Base-by-base conservation (phyloP, 2,113 vertebrate genomes). In the Nothocercus nigrocapillus region DNA sequence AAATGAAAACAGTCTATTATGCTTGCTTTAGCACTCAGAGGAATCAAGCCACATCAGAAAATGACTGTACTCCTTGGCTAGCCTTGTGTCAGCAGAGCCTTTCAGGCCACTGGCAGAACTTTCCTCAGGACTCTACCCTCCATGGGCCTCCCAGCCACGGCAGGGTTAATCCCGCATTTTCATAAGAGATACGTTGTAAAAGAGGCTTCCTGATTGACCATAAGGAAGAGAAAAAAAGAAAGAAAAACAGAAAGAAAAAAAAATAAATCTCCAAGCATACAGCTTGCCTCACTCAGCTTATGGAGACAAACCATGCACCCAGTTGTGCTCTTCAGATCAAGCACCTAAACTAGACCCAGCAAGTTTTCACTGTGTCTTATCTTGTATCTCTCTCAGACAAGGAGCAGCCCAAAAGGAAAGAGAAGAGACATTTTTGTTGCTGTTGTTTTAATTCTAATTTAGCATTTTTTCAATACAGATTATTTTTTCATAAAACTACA, bases 21-120 rank as follows among this genome's bases (percentile, higher is more conserved):
- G 30, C 44, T 32, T 85, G 68, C 69, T 47, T n/a, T 51, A 56
- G 28, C 3, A 62, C 34, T 51, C 56, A 47, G 19, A 90, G 56
- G 28, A 83, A 88, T 74, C 34, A 77, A 91, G 30, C n/a, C 58
- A 76, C 59, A 85, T 11, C 51, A 89, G 64, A 89, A 97, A 85
- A 77, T 13, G 0, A 77, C 63, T 58, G 27, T 3, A 59, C 15
- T 49, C 40, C 73, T 62, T 27, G 17, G 86, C 44, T 25, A 76
- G 78, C 54, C 47, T 69, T 0, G 0, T 72, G 1, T 49, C 21
- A 49, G 49, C 21, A 75, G 25, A 7, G 22, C 34, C 64, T 30
- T 76, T n/a, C 5, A 49, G n/a, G 42, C 16, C n/a, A 19, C 3
- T 5, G 7, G 78, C 42, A 79, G 67, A 92, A 91, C 58, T 13